Evolutionary conservation across 2,888 invertebrate species (phyloP).

Genomic region (Dicyrtomina minuta): DNA sequence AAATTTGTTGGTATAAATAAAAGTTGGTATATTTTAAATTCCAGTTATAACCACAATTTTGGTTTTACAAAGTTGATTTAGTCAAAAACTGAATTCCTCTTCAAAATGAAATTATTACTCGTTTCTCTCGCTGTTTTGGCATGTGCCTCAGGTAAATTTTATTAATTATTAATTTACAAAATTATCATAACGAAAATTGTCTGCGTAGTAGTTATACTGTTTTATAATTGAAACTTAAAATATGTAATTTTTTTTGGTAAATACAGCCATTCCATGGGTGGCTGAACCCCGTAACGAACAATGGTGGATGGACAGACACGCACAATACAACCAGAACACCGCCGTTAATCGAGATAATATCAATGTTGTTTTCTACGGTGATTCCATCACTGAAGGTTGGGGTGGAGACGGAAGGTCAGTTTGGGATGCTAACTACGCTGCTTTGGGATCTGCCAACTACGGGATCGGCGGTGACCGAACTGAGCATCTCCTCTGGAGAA

Average conservation of each 20-base stretch:
- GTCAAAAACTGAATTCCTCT: too few relatives aligned
- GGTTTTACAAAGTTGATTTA: too few relatives aligned
- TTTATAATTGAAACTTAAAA: too few relatives aligned
- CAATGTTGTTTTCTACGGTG: constrained; percentile 47
- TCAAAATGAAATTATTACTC: too few relatives aligned
- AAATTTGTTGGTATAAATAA: too few relatives aligned
- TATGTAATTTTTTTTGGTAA: not conserved
- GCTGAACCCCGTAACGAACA: constrained; percentile 31
- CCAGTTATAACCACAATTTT: too few relatives aligned
- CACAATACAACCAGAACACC: constrained; percentile 39
- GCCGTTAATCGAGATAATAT: constrained; percentile 37
- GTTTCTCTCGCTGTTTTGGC: too few relatives aligned
- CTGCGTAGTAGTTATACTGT: too few relatives aligned
- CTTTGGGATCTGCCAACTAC: constrained; percentile 42
- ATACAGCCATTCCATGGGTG: constrained; percentile 31
- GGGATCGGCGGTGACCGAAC: constrained; percentile 60
- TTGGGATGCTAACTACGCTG: constrained; percentile 38
- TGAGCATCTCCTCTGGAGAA: constrained; percentile 61
- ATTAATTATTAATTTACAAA: too few relatives aligned
- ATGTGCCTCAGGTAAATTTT: too few relatives aligned
- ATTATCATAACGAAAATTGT: too few relatives aligned
- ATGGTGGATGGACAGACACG: constrained; percentile 43
- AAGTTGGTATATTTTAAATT: too few relatives aligned
- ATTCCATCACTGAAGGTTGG: constrained; percentile 50
- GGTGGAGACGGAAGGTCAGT: constrained; percentile 29